Evolutionary conservation across 2,888 invertebrate species (phyloP), one percentile per base, ranked within the genome.

Genomic region (Arctia plantaginis): DNA sequence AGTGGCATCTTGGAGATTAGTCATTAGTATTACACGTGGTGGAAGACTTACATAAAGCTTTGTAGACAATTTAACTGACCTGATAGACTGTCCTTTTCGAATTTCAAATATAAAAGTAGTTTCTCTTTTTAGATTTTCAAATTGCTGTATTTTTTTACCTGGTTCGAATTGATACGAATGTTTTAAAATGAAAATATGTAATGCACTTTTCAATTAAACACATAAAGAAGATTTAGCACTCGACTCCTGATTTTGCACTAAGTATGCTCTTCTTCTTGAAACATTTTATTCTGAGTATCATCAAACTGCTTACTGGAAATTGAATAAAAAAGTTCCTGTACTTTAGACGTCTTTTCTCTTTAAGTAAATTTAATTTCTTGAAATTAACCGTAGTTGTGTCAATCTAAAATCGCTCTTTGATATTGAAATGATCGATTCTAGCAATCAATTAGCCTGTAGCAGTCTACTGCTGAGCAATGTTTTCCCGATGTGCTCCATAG

Each of bases 1-100:
- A 85, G 80, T 77, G 15, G 59, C 44, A 20, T 51, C 18, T 30
- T 33, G 33, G 18, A 30, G 27, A 30, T 18, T 7, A 51, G 23
- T 51, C 23, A 23, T 23, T n/a, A 12, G n/a, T 13, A 0, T 59
- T 3, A 27, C n/a, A 27, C 27, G 2, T 27, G 4, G 12, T 59
- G 59, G 3, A 2, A 15, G 27, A 59, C 12, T 8, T 41, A 41
- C 12, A 8, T 41, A 41, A 23, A 8, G 51, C 51, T 51, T 18
- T 51, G 51, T 51, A 55, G 13, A 55, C 12, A n/a, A n/a, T 55
- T 2, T n/a, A n/a, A n/a, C 55, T n/a, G 55, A 55, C 12, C 8
- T 27, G 12, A 23, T 59, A 59, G 59, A 59, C 13, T n/a, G 8
- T 55, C 59, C 27, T 41, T 35, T 41, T 41, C 13, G 0, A 41